Evolutionary conservation across 2,888 invertebrate species (phyloP).

Genomic region (Gnatocerus cornutus): DNA sequence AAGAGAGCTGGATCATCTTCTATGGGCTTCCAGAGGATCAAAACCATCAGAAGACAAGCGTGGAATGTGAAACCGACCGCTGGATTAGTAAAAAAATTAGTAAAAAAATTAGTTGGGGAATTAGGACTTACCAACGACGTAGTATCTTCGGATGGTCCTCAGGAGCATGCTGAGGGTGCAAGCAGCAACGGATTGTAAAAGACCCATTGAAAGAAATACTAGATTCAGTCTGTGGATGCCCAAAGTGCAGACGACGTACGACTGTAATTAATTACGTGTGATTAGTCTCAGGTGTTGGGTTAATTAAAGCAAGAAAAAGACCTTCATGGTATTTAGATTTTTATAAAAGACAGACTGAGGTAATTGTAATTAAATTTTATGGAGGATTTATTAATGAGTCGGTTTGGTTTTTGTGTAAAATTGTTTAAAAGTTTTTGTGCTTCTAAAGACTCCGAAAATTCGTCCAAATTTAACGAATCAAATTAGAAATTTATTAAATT

Average conservation of each 20-base stretch:
- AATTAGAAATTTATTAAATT: too few relatives aligned
- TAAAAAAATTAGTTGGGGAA: too few relatives aligned
- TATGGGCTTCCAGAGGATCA: slow-evolving; percentile 86
- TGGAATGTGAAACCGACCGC: slow-evolving; percentile 89
- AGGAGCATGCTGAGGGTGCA: slow-evolving; percentile 87
- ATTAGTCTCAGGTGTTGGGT: neutral
- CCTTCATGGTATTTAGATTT: slow-evolving; percentile 34
- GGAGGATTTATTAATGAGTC: neutral
- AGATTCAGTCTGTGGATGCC: slow-evolving; percentile 84
- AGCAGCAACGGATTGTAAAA: slow-evolving; percentile 84
- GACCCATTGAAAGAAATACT: slow-evolving; percentile 83
- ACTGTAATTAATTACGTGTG: slow-evolving; percentile 71
- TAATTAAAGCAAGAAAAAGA: slow-evolving; percentile 1
- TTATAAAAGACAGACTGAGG: neutral
- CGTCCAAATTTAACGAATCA: too few relatives aligned
- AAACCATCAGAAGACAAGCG: slow-evolving; percentile 83
- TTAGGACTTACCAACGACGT: slow-evolving; percentile 81
- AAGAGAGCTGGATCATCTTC: slow-evolving; percentile 87
- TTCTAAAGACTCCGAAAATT: too few relatives aligned
- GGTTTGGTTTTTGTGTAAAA: neutral
- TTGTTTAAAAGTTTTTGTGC: too few relatives aligned
- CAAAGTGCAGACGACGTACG: slow-evolving; percentile 87
- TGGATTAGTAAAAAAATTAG: slow-evolving; percentile 59
- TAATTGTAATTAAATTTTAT: neutral
- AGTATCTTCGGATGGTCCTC: slow-evolving; percentile 81